These are phyloP conservation scores for Yponomeuta cagnagella DNA, from an alignment of 2,888 invertebrate genomes.

Conservation along the genomic window DNA sequence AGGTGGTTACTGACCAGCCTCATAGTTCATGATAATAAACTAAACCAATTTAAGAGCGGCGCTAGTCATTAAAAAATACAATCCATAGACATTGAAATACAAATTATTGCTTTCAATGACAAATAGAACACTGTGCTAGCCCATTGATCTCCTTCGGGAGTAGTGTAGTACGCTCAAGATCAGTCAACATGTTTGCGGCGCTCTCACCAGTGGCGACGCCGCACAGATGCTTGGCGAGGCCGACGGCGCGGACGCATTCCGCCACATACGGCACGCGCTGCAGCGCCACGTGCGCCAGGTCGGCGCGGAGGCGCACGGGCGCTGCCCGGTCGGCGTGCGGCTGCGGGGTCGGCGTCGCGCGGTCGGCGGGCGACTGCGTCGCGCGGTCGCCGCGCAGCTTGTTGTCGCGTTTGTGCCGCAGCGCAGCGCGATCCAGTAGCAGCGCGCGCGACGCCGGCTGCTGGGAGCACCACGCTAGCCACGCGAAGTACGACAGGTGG, in stretches of 20 bases:
- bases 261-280: slow-evolving; percentile 53
- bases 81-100: too few species aligned
- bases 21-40: too few species aligned
- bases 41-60: too few species aligned
- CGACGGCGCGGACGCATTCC: slow-evolving; percentile 72
- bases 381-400: slow-evolving; percentile 26
- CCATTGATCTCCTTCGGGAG: too few species aligned
- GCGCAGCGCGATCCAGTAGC: slow-evolving; percentile 86
- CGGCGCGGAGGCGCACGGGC: slow-evolving; percentile 81
- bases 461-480: slow-evolving; percentile 72
- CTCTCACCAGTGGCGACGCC: slow-evolving; percentile 87
- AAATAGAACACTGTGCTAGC: too few species aligned
- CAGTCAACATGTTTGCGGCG: too few species aligned
- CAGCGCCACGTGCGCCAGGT: slow-evolving; percentile 86
- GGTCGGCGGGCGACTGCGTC: slow-evolving; percentile 80
- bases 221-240: slow-evolving; percentile 91
- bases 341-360: slow-evolving; percentile 75
- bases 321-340: slow-evolving; percentile 86
- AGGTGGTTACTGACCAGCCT: too few species aligned
- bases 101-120: too few species aligned
- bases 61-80: too few species aligned
- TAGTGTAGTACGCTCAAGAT: too few species aligned
- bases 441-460: slow-evolving; percentile 76
- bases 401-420: slow-evolving; percentile 86
- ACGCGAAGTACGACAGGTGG: slow-evolving; percentile 86